Conservation (phyloP, 2,888 invertebrate species). For the Pollenia griseotomentosa region DNA sequence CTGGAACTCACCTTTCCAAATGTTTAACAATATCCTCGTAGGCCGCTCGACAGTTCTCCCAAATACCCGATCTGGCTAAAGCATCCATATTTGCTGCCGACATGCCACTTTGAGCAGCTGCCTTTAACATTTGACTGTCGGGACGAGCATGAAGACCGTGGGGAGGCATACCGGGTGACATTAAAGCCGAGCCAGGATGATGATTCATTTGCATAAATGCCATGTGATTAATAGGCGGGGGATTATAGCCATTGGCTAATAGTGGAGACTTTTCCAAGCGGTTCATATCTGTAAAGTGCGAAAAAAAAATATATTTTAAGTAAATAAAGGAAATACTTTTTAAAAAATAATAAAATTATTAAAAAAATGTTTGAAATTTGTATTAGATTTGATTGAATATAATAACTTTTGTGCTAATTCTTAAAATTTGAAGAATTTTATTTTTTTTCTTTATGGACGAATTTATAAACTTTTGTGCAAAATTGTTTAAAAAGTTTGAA, state of each 20-base stretch:
- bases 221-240: conserved; percentile 96
- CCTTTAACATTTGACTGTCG: conserved; percentile 90
- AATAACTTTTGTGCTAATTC: no score
- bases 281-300: conserved; percentile 89
- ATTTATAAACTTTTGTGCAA: no score
- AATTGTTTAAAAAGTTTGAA: no score
- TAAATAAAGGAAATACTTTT: not conserved
- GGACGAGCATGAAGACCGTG: conserved; percentile 91
- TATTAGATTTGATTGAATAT: no score
- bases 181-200: conserved; percentile 91
- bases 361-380: not conserved
- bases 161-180: conserved; percentile 94
- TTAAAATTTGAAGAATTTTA: no score
- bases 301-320: conserved; percentile 6
- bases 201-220: conserved; percentile 96
- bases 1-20: conserved; percentile 92
- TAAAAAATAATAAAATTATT: not conserved
- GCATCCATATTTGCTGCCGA: conserved; percentile 92
- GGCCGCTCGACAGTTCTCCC: conserved; percentile 97
- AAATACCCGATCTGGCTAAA: conserved; percentile 94
- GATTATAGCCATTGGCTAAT: conserved; percentile 96
- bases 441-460: no score
- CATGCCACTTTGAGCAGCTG: conserved; percentile 91
- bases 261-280: conserved; percentile 96
- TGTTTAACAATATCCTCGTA: conserved; percentile 98